Evolutionary conservation across 1,140 invertebrate genomes (phyloP).

Genomic region (Diplogasteroides magnus): DNA sequence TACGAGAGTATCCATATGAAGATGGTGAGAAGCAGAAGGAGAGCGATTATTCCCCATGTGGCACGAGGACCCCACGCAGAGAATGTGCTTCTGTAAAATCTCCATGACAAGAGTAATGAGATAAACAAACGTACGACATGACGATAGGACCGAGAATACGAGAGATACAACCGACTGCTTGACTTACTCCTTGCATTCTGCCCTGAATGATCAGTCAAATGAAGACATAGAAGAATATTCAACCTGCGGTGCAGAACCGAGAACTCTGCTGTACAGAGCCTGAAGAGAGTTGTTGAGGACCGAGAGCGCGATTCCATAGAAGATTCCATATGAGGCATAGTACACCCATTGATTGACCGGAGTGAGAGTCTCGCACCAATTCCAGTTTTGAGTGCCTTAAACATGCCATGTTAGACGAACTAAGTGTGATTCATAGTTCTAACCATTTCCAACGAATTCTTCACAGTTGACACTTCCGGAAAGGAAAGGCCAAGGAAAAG

Average conservation of each 20-base stretch:
- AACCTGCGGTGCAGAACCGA: conserved; percentile 32
- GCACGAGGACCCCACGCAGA: conserved; percentile 34
- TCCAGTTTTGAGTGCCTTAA: conserved; percentile 17
- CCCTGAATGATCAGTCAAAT: conserved; percentile 3
- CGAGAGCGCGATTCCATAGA: conserved; percentile 37
- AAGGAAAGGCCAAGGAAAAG: conserved; percentile 41
- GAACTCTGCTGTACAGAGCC: conserved; percentile 37
- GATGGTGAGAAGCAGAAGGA: too few relatives aligned
- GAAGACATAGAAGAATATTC: neutral
- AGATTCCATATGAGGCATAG: conserved; percentile 31
- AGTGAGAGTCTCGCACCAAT: conserved; percentile 33
- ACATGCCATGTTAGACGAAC: neutral
- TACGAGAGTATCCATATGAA: too few relatives aligned
- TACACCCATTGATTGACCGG: conserved; percentile 39
- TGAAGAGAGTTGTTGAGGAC: too few relatives aligned
- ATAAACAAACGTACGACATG: conserved; percentile 36
- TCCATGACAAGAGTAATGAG: neutral
- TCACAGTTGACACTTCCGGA: conserved; percentile 26
- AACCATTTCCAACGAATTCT: conserved; percentile 16
- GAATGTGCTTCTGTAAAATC: conserved; percentile 29
- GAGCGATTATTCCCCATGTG: too few relatives aligned
- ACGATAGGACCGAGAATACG: conserved; percentile 36
- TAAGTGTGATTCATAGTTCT: conserved; percentile 4
- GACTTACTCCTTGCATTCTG: conserved; percentile 40
- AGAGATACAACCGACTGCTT: conserved; percentile 38